Percentiles rank a stretch among this genome's conserved stretches.
Evolutionary conservation across 2,888 invertebrate species (phyloP).

Genomic region (Chaetogeoica ovagalla): DNA sequence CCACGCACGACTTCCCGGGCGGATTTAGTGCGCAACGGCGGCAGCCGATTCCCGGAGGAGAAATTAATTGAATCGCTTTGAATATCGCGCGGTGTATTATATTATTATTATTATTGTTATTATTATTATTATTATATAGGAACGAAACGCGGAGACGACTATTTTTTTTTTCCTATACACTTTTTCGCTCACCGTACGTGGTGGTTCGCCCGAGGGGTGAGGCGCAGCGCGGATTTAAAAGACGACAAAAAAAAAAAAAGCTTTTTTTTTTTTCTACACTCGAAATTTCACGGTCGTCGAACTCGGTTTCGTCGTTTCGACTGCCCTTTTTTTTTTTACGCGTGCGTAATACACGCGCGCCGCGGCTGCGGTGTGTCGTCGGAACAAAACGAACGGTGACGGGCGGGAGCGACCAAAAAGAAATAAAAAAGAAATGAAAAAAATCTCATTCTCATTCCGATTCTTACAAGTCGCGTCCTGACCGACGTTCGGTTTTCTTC

Average conservation of each 20-base stretch:
- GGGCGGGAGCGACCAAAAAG: no score
- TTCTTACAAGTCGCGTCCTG: no score
- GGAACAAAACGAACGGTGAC: no score
- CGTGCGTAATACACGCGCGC: neutral
- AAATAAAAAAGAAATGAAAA: no score
- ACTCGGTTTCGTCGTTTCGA: conserved; percentile 10
- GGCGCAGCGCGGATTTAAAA: neutral
- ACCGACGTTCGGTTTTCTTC: no score
- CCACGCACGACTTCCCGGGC: conserved; percentile 43
- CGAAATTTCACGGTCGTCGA: conserved; percentile 49
- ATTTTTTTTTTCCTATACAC: conserved; percentile 7
- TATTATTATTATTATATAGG: neutral
- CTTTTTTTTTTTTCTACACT: neutral
- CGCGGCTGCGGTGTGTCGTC: no score
- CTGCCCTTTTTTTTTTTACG: neutral
- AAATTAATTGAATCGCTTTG: conserved; percentile 53
- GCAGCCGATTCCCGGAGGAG: conserved; percentile 41
- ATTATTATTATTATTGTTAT: neutral
- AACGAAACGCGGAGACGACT: conserved; percentile 14
- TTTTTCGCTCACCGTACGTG: neutral
- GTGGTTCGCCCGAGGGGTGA: conserved; percentile 6
- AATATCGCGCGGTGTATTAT: conserved; percentile 3
- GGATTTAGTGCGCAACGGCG: neutral
- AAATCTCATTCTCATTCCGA: no score
- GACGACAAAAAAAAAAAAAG: conserved; percentile 3